Evolutionary conservation across 2,113 vertebrate genomes (phyloP).

Genomic region (Mungos mungo): DNA sequence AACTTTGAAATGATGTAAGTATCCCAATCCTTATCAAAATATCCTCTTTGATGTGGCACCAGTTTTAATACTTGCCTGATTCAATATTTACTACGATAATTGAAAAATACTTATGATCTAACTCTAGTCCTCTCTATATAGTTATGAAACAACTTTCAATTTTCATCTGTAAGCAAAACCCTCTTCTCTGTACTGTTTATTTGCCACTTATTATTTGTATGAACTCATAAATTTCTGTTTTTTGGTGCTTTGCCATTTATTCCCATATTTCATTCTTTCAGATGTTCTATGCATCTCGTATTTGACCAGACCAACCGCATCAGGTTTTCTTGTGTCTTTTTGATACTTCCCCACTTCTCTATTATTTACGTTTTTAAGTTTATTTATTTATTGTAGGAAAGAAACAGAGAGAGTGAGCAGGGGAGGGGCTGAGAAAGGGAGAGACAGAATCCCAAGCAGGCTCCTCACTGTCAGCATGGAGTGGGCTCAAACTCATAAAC

Average conservation of each 20-base stretch:
- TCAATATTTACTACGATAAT: background rate
- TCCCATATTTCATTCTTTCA: background rate
- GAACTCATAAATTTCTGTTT: background rate
- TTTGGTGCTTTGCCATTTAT: background rate
- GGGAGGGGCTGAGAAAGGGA: too few relatives aligned
- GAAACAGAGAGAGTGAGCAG: too few relatives aligned
- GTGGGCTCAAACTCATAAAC: too few relatives aligned
- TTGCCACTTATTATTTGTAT: background rate
- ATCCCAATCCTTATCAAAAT: background rate
- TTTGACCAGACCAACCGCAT: background rate
- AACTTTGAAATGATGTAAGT: background rate
- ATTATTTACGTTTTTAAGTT: too few relatives aligned
- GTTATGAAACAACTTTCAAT: background rate
- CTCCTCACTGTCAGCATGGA: too few relatives aligned
- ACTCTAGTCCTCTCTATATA: background rate
- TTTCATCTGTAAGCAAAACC: background rate
- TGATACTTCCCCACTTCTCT: background rate
- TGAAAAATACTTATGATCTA: background rate
- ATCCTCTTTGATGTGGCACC: background rate
- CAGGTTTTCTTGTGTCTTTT: background rate
- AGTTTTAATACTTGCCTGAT: background rate
- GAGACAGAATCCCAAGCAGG: too few relatives aligned
- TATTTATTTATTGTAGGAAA: too few relatives aligned
- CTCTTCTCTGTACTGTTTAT: background rate
- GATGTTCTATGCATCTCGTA: too few relatives aligned